phyloP scores from a whole-genome alignment of 1,140 invertebrate genomes.

The Drosophila sp. region DNA sequence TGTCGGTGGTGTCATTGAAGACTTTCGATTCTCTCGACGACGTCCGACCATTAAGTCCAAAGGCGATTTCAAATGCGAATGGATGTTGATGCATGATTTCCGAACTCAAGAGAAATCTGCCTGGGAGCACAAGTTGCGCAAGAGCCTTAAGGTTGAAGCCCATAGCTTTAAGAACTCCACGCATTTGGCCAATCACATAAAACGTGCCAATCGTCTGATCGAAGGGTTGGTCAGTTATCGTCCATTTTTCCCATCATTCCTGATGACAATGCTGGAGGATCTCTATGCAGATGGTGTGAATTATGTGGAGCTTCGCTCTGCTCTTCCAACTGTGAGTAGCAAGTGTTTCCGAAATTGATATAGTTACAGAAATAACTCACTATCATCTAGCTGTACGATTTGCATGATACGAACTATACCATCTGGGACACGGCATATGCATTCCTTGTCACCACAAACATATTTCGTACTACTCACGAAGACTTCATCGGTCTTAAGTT shows the following conservation, averaged over 20 bases:
- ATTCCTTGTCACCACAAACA: conserved; percentile 86
- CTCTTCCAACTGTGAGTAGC: conserved; percentile 84
- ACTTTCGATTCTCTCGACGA: conserved; percentile 75
- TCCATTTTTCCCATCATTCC: conserved; percentile 89
- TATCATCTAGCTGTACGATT: conserved; percentile 86
- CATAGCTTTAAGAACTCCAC: conserved; percentile 86
- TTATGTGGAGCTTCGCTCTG: conserved; percentile 90
- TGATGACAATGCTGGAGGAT: conserved; percentile 88
- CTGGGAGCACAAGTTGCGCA: conserved; percentile 15
- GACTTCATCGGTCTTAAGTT: conserved; percentile 89
- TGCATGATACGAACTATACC: conserved; percentile 87
- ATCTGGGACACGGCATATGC: conserved; percentile 86
- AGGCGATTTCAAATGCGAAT: conserved; percentile 84
- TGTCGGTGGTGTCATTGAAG: conserved; percentile 72
- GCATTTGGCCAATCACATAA: conserved; percentile 88
- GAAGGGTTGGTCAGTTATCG: conserved; percentile 88
- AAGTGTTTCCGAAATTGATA: neutral
- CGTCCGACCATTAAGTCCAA: conserved; percentile 57
- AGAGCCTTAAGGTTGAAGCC: conserved; percentile 16
- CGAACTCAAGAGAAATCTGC: conserved; percentile 58
- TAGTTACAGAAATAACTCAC: neutral
- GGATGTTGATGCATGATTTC: conserved; percentile 86
- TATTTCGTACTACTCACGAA: conserved; percentile 86
- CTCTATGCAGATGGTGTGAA: conserved; percentile 91
- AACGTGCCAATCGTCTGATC: conserved; percentile 87